Evolutionary conservation across 1,140 invertebrate species (phyloP), one percentile per base, ranked within the genome.

Genomic region (Plodia interpunctella): DNA sequence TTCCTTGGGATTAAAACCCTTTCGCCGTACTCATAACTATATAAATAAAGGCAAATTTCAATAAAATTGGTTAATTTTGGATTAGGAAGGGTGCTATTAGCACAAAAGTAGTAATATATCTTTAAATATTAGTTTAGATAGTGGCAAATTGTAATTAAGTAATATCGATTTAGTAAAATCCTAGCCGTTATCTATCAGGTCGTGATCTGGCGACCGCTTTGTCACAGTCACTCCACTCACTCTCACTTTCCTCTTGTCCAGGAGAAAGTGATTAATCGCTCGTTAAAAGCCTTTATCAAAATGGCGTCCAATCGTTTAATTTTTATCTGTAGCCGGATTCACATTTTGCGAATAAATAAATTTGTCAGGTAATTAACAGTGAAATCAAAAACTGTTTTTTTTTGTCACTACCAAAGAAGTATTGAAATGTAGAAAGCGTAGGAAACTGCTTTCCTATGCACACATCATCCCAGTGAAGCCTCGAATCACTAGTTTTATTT

Each of bases 311-410:
- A 44, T 44, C 38, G 38, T 5, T 44, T 44, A 44, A 44, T 44
- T 44, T 32, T 44, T 44, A 44, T 44, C 38, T 44, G 15, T 44
- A 44, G n/a, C 38, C 38, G 38, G 38, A 44, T 44, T 44, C 3
- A 15, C 2, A 44, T 32, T 32, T 1, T 1, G 30, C 30, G 9
- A 25, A 25, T 25, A 25, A 25, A 25, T 3, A 25, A 25, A n/a
- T n/a, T n/a, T n/a, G n/a, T n/a, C n/a, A n/a, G n/a, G n/a, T 25
- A 25, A 6, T 25, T 25, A 3, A 3, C 21, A 25, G 21, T 6
- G 21, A 25, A 25, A 25, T 25, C 21, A 25, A 25, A 25, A n/a
- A n/a, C n/a, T 25, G 21, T 25, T 25, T 2, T 6, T 3, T 25
- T 3, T 35, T 5, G 10, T 35, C 1, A 35, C 13, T 35, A 13